Base-by-base conservation (phyloP, 2,113 vertebrate species). In the Chloropsis cyanopogon region DNA sequence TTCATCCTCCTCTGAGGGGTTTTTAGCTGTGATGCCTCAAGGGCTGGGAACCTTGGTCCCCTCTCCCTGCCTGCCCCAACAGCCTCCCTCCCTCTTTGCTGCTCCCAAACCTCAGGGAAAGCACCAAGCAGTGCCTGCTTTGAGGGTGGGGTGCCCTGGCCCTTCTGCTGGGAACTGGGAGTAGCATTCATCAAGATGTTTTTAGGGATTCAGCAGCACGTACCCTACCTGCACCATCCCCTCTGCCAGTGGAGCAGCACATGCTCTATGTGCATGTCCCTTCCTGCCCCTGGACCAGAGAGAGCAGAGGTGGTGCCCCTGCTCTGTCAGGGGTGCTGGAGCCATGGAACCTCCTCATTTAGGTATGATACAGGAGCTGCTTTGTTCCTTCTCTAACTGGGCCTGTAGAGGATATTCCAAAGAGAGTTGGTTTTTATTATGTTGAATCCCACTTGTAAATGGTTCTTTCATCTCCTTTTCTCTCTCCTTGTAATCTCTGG, bases 1-100 rank as follows among this genome's bases (percentile, higher is more conserved):
- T 92, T 70, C 25, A 21, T 57, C 54, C 11, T 54, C 16, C 29
- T 31, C 49, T 35, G 64, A 88, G 71, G 14, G 42, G 23, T 8
- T 75, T 42, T 64, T 44, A 84, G 59, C 53, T 52, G n/a, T 1
- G 7, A 7, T 60, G 13, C 14, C 9, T 18, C 39, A 37, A 41
- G 8, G 0, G 4, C n/a, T 76, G 66, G n/a, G 25, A 21, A 41
- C 14, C 3, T 65, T 59, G 4, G 0, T 35, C 22, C 7, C 24
- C 2, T 33, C 17, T 82, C 28, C 29, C 26, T 64, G 9, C 9
- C 31, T 57, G 47, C 10, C 49, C 26, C 49, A 71, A 8, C 16
- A 64, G 19, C 22, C 20, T 69, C 9, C 39, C 6, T 42, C 23
- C 12, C 11, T 44, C 12, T 60, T 42, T 7, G 3, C 35, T 52